Evolutionary conservation across 2,797 vertebrate genomes (phyloP).

Genomic region (Sebastiscus albofasciatus): DNA sequence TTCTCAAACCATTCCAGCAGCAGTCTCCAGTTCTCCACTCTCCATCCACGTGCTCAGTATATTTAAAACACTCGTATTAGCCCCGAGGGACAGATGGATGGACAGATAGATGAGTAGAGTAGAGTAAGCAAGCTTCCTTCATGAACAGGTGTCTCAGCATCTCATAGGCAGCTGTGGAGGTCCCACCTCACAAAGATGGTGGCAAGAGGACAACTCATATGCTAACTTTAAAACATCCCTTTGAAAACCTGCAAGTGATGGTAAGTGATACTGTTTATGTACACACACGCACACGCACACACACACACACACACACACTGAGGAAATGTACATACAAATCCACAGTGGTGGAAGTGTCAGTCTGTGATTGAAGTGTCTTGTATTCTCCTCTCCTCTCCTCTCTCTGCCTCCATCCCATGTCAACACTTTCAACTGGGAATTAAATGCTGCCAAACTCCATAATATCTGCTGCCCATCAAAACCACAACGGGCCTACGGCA

Average conservation of each 20-base stretch:
- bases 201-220: not conserved
- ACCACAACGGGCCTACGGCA: not conserved
- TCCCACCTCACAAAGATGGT: not conserved
- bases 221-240: not conserved
- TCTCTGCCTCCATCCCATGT: conserved; percentile 45
- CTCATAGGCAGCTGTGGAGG: not conserved
- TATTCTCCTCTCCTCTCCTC: conserved; percentile 10
- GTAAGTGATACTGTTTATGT: too few relatives aligned
- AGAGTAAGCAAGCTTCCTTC: not conserved
- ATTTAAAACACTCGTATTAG: not conserved
- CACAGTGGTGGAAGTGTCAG: conserved; percentile 1
- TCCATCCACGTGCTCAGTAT: not conserved
- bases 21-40: not conserved
- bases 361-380: conserved; percentile 30
- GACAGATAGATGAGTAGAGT: not conserved
- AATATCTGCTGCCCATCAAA: conserved; percentile 46
- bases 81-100: not conserved
- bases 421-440: conserved; percentile 55
- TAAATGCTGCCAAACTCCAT: conserved; percentile 35
- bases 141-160: not conserved
- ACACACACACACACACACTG: not conserved
- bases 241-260: not conserved
- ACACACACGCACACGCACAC: not conserved
- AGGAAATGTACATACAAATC: not conserved
- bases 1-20: not conserved